phyloP scores from a whole-genome alignment of 2,113 vertebrate species.

The Peromyscus californicus region DNA sequence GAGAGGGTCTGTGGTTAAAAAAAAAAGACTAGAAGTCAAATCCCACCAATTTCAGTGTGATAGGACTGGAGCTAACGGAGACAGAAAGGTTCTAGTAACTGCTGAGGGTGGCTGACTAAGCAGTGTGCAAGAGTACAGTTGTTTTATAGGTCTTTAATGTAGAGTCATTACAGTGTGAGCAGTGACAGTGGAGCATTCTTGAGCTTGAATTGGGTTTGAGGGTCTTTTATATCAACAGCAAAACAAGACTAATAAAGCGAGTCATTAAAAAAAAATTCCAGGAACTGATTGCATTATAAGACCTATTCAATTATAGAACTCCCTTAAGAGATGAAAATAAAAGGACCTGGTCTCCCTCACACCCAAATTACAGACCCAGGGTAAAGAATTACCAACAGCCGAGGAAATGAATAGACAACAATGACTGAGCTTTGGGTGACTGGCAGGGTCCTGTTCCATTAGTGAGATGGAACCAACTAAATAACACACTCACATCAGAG shows the following conservation, averaged over 20 bases:
- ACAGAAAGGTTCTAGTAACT: conserved; percentile 51
- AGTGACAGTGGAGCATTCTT: conserved; percentile 68
- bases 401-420: conserved; percentile 18
- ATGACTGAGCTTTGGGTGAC: not conserved
- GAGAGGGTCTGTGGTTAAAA: not conserved
- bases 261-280: conserved; percentile 57
- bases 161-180: conserved; percentile 58
- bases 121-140: conserved; percentile 56
- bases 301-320: conserved; percentile 72
- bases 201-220: conserved; percentile 64
- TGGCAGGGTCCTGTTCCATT: not conserved
- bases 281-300: conserved; percentile 64
- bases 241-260: conserved; percentile 76
- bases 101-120: conserved; percentile 66
- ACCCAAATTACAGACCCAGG: conserved; percentile 60
- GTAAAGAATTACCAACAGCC: conserved; percentile 51
- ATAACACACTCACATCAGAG: not conserved
- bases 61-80: conserved; percentile 53
- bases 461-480: not conserved
- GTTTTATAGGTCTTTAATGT: conserved; percentile 65
- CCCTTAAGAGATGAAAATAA: conserved; percentile 55
- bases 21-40: not conserved
- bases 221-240: conserved; percentile 72
- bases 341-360: conserved; percentile 33
- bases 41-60: conserved; percentile 23